These are phyloP conservation scores for Drosophila jambulina DNA, from an alignment of 1,140 invertebrate species.

Conservation along the genomic window DNA sequence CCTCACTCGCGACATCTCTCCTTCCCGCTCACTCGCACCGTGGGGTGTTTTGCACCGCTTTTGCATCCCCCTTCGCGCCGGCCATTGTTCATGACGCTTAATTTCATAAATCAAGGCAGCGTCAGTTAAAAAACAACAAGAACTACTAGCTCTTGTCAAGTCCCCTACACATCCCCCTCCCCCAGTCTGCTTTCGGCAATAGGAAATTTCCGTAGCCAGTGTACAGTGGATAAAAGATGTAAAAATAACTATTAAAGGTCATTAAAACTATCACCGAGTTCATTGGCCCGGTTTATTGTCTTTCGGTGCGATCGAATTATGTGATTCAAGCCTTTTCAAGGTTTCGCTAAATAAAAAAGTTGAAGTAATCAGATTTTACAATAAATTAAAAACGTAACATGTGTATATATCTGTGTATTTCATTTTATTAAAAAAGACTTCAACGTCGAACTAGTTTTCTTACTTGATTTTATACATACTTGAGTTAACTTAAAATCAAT, in stretches of 20 bases:
- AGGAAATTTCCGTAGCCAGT: slow-evolving; percentile 69
- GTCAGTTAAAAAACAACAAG: slow-evolving; percentile 54
- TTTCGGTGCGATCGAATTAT: not conserved
- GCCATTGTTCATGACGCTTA: slow-evolving; percentile 21
- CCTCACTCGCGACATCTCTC: slow-evolving; percentile 7
- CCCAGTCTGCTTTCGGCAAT: slow-evolving; percentile 45
- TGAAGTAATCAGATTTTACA: not conserved
- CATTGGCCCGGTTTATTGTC: not conserved
- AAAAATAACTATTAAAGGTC: not conserved
- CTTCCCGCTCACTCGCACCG: slow-evolving; percentile 35
- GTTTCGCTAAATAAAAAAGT: not conserved
- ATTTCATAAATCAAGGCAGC: slow-evolving; percentile 64
- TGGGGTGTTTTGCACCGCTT: slow-evolving; percentile 42
- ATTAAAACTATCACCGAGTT: not conserved
- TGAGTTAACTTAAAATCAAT: not conserved
- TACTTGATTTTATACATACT: not conserved
- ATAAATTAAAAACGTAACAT: not conserved
- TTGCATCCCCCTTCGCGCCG: slow-evolving; percentile 8
- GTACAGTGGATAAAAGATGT: slow-evolving; percentile 31
- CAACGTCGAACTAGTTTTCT: not conserved
- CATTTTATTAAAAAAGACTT: not conserved
- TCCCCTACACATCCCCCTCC: slow-evolving; percentile 10
- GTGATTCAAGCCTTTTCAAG: not conserved
- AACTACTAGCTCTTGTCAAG: slow-evolving; percentile 23
- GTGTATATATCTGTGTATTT: not conserved